These are phyloP conservation scores for Apocheima hispidaria DNA, from an alignment of 2,888 invertebrate genomes.

Conservation along the genomic window DNA sequence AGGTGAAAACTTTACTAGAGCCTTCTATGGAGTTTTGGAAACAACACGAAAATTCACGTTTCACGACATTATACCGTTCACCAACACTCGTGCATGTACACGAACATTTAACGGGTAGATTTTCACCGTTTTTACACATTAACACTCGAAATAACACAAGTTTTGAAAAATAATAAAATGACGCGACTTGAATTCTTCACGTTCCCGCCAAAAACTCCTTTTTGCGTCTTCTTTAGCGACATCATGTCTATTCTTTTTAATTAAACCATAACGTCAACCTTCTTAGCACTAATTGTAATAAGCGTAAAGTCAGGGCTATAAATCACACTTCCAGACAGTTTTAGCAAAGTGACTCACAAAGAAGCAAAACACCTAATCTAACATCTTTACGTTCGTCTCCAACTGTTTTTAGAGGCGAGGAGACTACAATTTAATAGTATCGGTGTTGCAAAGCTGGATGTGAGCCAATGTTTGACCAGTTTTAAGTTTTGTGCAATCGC, in stretches of 20 bases:
- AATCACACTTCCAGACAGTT: slow-evolving; percentile 21
- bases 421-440: slow-evolving; percentile 76
- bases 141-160: too few species aligned
- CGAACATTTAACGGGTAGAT: too few species aligned
- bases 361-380: slow-evolving; percentile 40
- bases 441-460: slow-evolving; percentile 74
- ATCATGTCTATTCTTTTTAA: slow-evolving; percentile 11
- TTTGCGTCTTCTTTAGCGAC: slow-evolving; percentile 8
- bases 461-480: slow-evolving; percentile 76
- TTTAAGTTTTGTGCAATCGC: slow-evolving; percentile 84
- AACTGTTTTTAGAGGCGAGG: slow-evolving; percentile 57
- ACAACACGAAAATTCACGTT: too few species aligned
- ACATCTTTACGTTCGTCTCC: slow-evolving; percentile 48
- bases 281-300: slow-evolving; percentile 19
- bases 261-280: slow-evolving; percentile 12
- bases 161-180: too few species aligned
- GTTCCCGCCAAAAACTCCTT: too few species aligned
- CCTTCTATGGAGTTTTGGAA: too few species aligned
- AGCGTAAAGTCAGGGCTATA: slow-evolving; percentile 9
- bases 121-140: too few species aligned
- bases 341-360: slow-evolving; percentile 36
- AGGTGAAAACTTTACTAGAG: too few species aligned
- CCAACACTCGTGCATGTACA: too few species aligned
- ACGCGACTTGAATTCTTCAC: too few species aligned
- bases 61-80: too few species aligned